Conservation (phyloP, 2,888 invertebrate species). For the Lithophane socia region DNA sequence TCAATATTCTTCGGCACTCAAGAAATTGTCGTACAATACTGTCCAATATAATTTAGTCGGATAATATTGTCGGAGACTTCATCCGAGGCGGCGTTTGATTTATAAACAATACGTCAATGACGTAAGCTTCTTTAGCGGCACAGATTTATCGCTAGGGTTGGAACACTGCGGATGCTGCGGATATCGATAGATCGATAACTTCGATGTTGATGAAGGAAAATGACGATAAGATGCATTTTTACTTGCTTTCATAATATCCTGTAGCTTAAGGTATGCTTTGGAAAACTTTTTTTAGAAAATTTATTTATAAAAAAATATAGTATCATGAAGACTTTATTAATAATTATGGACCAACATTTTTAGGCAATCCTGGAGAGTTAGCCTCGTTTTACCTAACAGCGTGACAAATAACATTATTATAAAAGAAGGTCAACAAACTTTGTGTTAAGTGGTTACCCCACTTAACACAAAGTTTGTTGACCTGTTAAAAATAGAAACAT, state of each 20-base stretch:
- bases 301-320: too few species aligned
- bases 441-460: too few species aligned
- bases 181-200: constrained; percentile 39
- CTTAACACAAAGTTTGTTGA: background rate
- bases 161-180: constrained; percentile 66
- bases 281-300: background rate
- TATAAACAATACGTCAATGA: constrained; percentile 90
- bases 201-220: background rate
- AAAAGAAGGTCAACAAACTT: too few species aligned
- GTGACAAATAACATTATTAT: background rate
- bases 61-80: constrained; percentile 68
- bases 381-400: background rate
- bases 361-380: background rate
- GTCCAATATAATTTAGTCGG: constrained; percentile 56
- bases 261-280: background rate
- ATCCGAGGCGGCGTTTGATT: constrained; percentile 82
- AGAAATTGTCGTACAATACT: constrained; percentile 32
- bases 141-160: constrained; percentile 88
- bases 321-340: too few species aligned
- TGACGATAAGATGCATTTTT: background rate
- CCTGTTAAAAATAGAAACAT: background rate
- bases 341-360: background rate
- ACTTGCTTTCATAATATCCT: background rate
- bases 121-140: constrained; percentile 90
- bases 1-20: background rate